Evolutionary conservation across 2,797 vertebrate species (phyloP).

Genomic region (Hozukius guyotensis): DNA sequence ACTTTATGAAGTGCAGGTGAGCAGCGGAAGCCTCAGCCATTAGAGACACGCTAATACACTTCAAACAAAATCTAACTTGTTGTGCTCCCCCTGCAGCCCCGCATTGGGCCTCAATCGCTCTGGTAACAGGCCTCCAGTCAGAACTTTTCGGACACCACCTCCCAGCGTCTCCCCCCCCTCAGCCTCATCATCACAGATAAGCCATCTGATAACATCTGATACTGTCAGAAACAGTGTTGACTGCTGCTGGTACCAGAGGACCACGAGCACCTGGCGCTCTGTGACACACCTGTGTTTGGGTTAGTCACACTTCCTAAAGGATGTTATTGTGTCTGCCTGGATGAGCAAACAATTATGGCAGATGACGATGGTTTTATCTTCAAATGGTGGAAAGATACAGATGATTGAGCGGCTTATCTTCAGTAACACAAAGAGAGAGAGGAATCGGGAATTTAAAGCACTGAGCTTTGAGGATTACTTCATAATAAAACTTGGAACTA

Average conservation of each 20-base stretch:
- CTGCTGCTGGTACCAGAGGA: slow-evolving; percentile 60
- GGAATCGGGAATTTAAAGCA: slow-evolving; percentile 9
- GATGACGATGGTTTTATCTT: slow-evolving; percentile 59
- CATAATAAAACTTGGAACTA: neutral
- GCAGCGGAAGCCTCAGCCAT: slow-evolving; percentile 15
- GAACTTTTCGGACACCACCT: slow-evolving; percentile 15
- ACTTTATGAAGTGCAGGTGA: slow-evolving; percentile 37
- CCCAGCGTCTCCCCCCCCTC: neutral
- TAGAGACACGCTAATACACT: slow-evolving; percentile 15
- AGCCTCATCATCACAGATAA: slow-evolving; percentile 44
- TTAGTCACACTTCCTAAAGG: slow-evolving; percentile 75
- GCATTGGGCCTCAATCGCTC: neutral
- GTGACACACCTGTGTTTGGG: slow-evolving; percentile 74
- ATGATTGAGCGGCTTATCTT: slow-evolving; percentile 54
- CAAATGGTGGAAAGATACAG: slow-evolving; percentile 45
- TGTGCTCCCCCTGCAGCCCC: slow-evolving; percentile 21
- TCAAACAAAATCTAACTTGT: slow-evolving; percentile 45
- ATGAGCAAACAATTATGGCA: slow-evolving; percentile 59
- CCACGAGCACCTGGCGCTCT: slow-evolving; percentile 60
- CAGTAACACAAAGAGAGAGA: slow-evolving; percentile 9
- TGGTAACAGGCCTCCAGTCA: neutral
- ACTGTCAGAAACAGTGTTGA: slow-evolving; percentile 68
- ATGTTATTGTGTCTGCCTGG: slow-evolving; percentile 77
- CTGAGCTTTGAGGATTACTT: neutral
- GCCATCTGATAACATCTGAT: slow-evolving; percentile 76